phyloP scores from a whole-genome alignment of 2,797 vertebrate species.

The Pangasius djambal region DNA sequence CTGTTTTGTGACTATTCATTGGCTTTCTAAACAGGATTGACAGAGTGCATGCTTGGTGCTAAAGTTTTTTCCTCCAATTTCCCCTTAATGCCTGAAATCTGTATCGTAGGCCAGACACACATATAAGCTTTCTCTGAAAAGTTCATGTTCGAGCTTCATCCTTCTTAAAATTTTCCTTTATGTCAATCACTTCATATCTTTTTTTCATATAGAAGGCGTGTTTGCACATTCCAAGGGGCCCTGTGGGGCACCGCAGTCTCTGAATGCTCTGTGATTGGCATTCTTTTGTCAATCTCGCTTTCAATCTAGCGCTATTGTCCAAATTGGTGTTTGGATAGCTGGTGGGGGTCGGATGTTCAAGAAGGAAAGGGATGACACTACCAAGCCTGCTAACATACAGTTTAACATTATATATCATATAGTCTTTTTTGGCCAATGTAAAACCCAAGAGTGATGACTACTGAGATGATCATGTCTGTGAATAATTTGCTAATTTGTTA shows the following conservation, averaged over 20 bases:
- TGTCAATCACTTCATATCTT: constrained; percentile 25
- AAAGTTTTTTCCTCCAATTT: neutral
- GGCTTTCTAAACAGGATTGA: constrained; percentile 1
- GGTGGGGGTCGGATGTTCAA: constrained; percentile 18
- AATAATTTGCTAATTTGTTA: too few species aligned
- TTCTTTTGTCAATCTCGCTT: constrained; percentile 34
- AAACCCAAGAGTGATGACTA: neutral
- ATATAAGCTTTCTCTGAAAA: neutral
- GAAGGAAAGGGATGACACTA: neutral
- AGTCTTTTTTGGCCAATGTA: neutral
- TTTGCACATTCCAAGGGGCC: constrained; percentile 41
- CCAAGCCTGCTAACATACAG: neutral
- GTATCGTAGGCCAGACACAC: neutral
- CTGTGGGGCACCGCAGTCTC: neutral
- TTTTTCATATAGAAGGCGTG: constrained; percentile 24
- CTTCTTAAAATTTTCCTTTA: constrained; percentile 36
- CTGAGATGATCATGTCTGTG: neutral
- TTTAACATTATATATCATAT: neutral
- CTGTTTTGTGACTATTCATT: constrained; percentile 21
- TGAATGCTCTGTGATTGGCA: constrained; percentile 43
- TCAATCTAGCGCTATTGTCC: constrained; percentile 41
- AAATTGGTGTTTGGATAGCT: constrained; percentile 23
- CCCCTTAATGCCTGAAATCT: neutral
- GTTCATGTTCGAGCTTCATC: constrained; percentile 16
- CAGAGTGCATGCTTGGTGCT: neutral